These are phyloP conservation scores for Bradypodion pumilum DNA, from an alignment of 2,797 vertebrate species.

Conservation along the genomic window DNA sequence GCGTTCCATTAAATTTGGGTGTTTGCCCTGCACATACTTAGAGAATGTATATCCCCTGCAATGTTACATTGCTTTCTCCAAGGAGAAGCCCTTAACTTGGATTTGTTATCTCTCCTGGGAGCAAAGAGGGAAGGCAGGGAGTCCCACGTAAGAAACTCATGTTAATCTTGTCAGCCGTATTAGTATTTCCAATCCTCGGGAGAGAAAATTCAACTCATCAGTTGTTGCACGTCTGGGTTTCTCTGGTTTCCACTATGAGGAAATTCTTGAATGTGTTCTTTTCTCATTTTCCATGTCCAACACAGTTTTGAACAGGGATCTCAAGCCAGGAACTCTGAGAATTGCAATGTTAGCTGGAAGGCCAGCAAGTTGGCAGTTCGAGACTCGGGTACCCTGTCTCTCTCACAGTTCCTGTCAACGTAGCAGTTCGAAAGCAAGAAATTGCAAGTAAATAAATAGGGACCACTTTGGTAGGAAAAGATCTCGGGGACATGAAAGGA, in stretches of 20 bases:
- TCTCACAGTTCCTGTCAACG: too few species aligned
- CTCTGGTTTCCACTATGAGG: neutral
- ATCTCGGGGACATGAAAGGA: too few species aligned
- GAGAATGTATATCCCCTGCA: neutral
- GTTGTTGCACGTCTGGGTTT: neutral
- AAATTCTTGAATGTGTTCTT: neutral
- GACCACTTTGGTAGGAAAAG: too few species aligned
- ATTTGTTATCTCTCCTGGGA: slow-evolving; percentile 29
- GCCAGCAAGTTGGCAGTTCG: too few species aligned
- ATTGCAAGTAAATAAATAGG: too few species aligned
- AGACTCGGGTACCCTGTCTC: too few species aligned
- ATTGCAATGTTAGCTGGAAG: too few species aligned
- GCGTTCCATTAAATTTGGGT: neutral
- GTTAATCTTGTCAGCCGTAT: slow-evolving; percentile 10
- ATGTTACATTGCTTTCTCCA: neutral
- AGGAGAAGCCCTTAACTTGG: slow-evolving; percentile 23
- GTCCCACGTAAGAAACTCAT: neutral
- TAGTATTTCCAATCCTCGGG: neutral
- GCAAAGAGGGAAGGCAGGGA: slow-evolving; percentile 16
- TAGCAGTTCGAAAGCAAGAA: too few species aligned
- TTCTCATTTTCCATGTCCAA: neutral
- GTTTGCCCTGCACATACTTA: neutral
- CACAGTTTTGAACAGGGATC: neutral
- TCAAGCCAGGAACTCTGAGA: neutral
- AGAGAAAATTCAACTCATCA: slow-evolving; percentile 19